phyloP scores from a whole-genome alignment of 2,888 invertebrate species.

The Drosophila hamatofila region DNA sequence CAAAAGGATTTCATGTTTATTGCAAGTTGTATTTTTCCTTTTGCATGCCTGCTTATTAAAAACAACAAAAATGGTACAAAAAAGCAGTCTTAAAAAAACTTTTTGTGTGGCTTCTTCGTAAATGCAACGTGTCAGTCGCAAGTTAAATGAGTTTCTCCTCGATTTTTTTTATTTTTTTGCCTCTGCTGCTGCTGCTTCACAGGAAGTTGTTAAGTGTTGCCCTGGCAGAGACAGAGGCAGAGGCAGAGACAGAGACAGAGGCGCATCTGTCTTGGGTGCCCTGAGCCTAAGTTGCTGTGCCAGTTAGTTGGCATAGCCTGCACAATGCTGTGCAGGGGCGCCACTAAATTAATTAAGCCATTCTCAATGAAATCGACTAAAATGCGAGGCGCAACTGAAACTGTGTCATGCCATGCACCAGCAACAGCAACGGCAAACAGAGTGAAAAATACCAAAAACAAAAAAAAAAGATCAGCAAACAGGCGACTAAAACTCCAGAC shows the following conservation, averaged over 20 bases:
- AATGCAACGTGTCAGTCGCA: conserved; percentile 63
- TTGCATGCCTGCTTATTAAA: conserved; percentile 55
- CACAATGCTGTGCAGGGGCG: conserved; percentile 31
- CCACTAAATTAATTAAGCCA: conserved; percentile 83
- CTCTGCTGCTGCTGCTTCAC: conserved; percentile 29
- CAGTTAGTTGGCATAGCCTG: conserved; percentile 56
- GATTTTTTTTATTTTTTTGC: conserved; percentile 10
- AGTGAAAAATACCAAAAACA: neutral
- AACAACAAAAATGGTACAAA: conserved; percentile 27
- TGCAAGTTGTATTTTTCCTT: conserved; percentile 32
- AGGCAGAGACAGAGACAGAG: conserved; percentile 4
- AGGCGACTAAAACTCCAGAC: conserved; percentile 64
- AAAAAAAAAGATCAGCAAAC: conserved; percentile 24
- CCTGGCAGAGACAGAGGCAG: conserved; percentile 18
- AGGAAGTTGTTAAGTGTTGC: conserved; percentile 61
- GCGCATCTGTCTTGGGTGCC: conserved; percentile 44
- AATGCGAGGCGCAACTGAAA: conserved; percentile 63
- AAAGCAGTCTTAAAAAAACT: conserved; percentile 18
- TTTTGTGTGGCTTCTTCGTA: conserved; percentile 55
- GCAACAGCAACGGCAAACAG: conserved; percentile 18
- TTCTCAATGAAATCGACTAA: conserved; percentile 82
- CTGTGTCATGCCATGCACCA: conserved; percentile 52
- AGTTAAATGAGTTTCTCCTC: conserved; percentile 73
- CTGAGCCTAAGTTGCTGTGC: conserved; percentile 57
- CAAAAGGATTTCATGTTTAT: conserved; percentile 57